Conservation (phyloP, 2,113 vertebrate genomes). For the Ramphastos sulfuratus region DNA sequence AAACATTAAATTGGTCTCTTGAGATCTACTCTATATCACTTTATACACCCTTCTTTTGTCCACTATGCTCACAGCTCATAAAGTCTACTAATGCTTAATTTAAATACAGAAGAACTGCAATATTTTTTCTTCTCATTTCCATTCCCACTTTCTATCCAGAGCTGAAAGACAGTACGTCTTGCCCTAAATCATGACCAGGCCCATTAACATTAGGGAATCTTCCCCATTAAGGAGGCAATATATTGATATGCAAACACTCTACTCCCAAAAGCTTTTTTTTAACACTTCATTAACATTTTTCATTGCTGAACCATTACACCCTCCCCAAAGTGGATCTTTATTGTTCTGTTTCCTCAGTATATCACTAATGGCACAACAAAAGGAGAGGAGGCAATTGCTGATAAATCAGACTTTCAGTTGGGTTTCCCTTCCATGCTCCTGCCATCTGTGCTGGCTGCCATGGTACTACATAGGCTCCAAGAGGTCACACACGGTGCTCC, state of each 20-base stretch:
- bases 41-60: neutral
- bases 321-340: neutral
- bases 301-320: neutral
- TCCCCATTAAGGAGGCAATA: conserved; percentile 14
- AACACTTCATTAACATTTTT: conserved; percentile 43
- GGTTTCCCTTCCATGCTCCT: neutral
- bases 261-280: neutral
- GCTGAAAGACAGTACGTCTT: neutral
- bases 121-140: neutral
- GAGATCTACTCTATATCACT: neutral
- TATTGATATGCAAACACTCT: neutral
- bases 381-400: neutral
- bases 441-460: neutral
- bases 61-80: neutral
- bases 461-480: accelerated
- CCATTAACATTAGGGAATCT: neutral
- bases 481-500: neutral
- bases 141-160: neutral
- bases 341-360: neutral
- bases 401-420: neutral
- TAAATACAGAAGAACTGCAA: neutral
- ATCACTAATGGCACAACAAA: conserved; percentile 1
- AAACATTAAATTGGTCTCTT: neutral
- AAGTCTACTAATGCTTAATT: neutral
- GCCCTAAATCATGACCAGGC: neutral